Percentiles rank a stretch among this genome's conserved stretches.
Conservation (phyloP, 2,797 vertebrate species). For the Malacoctenus gilli region DNA sequence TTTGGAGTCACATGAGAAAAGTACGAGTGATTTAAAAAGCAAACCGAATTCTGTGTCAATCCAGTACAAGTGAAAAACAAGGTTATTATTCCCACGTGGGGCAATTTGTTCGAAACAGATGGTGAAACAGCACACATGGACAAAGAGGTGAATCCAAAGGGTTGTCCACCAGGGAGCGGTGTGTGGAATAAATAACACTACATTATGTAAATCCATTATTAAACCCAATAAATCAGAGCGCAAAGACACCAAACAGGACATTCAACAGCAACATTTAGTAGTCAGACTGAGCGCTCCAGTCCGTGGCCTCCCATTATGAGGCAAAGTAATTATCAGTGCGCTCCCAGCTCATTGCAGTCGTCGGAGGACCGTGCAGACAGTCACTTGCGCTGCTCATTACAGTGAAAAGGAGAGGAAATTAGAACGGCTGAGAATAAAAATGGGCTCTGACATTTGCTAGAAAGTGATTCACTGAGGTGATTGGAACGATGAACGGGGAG, state of each 20-base stretch:
- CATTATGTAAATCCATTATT: background rate
- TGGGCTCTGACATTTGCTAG: constrained; percentile 9
- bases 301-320: constrained; percentile 21
- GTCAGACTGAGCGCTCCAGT: background rate
- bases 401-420: constrained; percentile 23
- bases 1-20: background rate
- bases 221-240: constrained; percentile 2
- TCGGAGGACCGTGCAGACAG: constrained; percentile 24
- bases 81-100: background rate
- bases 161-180: background rate
- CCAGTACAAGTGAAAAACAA: constrained; percentile 1
- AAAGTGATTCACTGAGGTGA: constrained; percentile 1
- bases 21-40: constrained; percentile 4
- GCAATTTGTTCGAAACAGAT: constrained; percentile 1
- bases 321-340: constrained; percentile 17
- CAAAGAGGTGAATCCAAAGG: constrained; percentile 2
- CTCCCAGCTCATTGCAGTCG: constrained; percentile 11
- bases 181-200: background rate
- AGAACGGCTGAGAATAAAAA: constrained; percentile 18
- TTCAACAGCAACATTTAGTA: background rate
- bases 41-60: constrained; percentile 1
- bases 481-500: background rate
- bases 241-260: constrained; percentile 4
- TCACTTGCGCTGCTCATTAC: constrained; percentile 22
- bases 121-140: constrained; percentile 3